These are phyloP conservation scores for Lucinisca nassula DNA, from an alignment of 2,888 invertebrate species.

Conservation along the genomic window DNA sequence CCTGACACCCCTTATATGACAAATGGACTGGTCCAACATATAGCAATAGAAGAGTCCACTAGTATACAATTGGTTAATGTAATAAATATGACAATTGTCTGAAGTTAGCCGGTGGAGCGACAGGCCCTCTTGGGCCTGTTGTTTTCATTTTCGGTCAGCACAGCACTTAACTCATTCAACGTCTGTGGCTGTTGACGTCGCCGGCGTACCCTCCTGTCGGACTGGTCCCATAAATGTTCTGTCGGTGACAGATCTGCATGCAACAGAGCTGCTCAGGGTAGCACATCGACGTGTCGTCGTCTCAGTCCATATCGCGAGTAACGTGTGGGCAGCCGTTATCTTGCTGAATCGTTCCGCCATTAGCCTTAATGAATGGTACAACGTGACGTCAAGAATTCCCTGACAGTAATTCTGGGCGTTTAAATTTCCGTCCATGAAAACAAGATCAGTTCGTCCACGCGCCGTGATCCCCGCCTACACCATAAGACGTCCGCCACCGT, in stretches of 20 bases:
- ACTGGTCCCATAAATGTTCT: conserved; percentile 56
- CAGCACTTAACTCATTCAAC: too few species aligned
- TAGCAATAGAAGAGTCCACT: too few species aligned
- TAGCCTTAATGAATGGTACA: conserved; percentile 28
- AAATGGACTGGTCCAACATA: too few species aligned
- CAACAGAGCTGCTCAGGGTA: conserved; percentile 53
- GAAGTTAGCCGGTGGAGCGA: too few species aligned
- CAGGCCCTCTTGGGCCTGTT: too few species aligned
- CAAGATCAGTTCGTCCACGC: conserved; percentile 17
- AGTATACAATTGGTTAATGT: too few species aligned
- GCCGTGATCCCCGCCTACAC: conserved; percentile 38
- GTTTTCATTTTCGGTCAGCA: too few species aligned
- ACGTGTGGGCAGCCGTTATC: conserved; percentile 57
- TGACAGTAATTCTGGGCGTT: conserved; percentile 36
- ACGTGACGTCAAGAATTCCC: conserved; percentile 50
- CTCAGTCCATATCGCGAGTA: conserved; percentile 27
- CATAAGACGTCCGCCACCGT: conserved; percentile 51
- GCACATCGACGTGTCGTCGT: conserved; percentile 34
- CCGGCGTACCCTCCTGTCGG: conserved; percentile 25
- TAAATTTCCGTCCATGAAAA: conserved; percentile 27
- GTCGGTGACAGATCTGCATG: conserved; percentile 43
- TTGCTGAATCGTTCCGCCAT: conserved; percentile 46
- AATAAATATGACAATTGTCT: too few species aligned
- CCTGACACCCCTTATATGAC: too few species aligned
- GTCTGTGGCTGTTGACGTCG: conserved; percentile 35